Base-by-base conservation (phyloP, 2,888 invertebrate genomes). In the Aricia artaxerxes region DNA sequence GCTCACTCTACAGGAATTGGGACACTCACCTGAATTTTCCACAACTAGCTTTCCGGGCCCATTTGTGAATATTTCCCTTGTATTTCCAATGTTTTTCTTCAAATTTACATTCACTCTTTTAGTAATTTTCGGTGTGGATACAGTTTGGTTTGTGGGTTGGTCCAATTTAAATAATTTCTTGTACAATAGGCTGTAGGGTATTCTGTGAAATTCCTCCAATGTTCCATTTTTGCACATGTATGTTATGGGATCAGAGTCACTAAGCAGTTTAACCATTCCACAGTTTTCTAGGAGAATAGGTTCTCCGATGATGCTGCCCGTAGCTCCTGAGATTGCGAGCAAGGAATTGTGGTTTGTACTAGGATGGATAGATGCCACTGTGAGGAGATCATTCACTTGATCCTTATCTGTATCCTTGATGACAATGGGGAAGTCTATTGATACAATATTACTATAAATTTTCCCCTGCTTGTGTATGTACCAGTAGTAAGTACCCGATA, bases 381-480 rank as follows among this genome's bases (percentile, higher is more conserved):
- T 95, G 35, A 97, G 87, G 53, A 97, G 92, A 84, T 97, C 97
- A 86, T 95, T 94, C 0, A 97, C 95, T 49, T 95, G 95, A 87
- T 97, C 97, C 4, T 95, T 95, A 88, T 97, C 96, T 82, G 97
- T 91, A 86, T 97, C 97, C 73, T 96, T 96, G 80, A 97, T 89
- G 61, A 96, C 90, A 0, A 97, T 91, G 0, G 97, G 97, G 84
- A 97, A 96, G 82, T 96, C 96, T 78, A 96, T 92, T 11, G 95
- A 94, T 78, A 93, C 95, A 73, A 96, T 93, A 81, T 95, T 95
- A 81, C 88, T 94, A 85, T 90, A 92, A 49, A 91, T 88, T 81
- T 90, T 91, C 38, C 93, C 95, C 87, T 91, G 95, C 86, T 93
- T 95, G 85, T 95, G 96, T 81, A 94, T 95, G 85, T 95, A 95